These are phyloP conservation scores for Rhagoletis zephyria DNA, from an alignment of 1,140 invertebrate genomes.

Conservation along the genomic window DNA sequence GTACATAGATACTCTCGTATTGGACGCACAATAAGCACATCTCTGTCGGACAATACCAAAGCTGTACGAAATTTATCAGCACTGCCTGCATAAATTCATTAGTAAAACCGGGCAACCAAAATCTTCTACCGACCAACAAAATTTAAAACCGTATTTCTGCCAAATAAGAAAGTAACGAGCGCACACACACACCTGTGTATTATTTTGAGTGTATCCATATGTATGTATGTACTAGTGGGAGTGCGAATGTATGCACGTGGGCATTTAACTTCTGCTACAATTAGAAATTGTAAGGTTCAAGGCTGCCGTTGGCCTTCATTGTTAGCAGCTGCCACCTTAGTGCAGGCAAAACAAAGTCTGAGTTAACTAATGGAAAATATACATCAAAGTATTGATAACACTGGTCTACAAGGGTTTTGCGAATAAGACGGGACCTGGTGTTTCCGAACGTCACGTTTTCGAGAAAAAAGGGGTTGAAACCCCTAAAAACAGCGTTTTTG, in stretches of 20 bases:
- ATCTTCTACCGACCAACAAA: background rate
- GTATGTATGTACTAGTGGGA: too few relatives aligned
- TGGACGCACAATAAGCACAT: background rate
- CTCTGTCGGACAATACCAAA: background rate
- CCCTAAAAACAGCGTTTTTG: too few relatives aligned
- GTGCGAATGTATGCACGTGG: too few relatives aligned
- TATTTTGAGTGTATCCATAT: too few relatives aligned
- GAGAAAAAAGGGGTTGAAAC: too few relatives aligned
- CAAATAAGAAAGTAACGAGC: too few relatives aligned
- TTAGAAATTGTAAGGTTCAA: background rate
- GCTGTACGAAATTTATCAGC: background rate
- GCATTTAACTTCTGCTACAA: background rate
- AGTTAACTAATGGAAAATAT: background rate
- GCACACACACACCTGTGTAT: too few relatives aligned
- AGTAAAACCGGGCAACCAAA: background rate
- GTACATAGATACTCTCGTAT: too few relatives aligned
- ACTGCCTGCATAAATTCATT: slow-evolving; percentile 20
- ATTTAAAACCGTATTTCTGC: background rate
- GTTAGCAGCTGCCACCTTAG: background rate
- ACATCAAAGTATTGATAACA: too few relatives aligned
- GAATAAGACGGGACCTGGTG: too few relatives aligned
- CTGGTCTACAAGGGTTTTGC: too few relatives aligned
- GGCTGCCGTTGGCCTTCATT: slow-evolving; percentile 2
- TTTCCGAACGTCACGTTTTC: too few relatives aligned
- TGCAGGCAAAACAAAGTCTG: background rate